Conservation (phyloP, 2,797 vertebrate genomes). For the Clarias laeviceps region DNA sequence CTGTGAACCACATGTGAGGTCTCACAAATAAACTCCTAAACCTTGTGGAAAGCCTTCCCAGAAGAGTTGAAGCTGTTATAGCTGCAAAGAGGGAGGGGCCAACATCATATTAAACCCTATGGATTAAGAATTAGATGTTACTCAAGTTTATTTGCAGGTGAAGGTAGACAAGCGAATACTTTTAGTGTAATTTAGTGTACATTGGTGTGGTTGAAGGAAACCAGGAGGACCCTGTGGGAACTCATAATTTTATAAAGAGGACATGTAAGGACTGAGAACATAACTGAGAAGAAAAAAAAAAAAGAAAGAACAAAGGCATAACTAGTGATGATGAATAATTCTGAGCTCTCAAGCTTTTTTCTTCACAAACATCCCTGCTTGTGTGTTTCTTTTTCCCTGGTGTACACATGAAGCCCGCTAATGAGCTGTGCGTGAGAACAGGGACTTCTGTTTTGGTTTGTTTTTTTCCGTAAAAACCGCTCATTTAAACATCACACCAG, state of each 20-base stretch:
- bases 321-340: background rate
- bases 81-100: too few relatives aligned
- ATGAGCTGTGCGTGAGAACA: background rate
- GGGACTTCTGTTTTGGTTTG: too few relatives aligned
- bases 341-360: background rate
- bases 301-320: background rate
- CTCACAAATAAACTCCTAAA: too few relatives aligned
- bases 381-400: too few relatives aligned
- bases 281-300: background rate
- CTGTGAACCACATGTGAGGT: too few relatives aligned
- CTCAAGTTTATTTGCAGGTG: too few relatives aligned
- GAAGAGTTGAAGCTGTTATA: too few relatives aligned
- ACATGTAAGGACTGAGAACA: background rate
- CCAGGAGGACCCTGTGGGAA: background rate
- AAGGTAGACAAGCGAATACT: too few relatives aligned
- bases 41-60: too few relatives aligned
- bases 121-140: too few relatives aligned
- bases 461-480: slow-evolving; percentile 16
- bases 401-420: background rate
- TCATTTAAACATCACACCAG: slow-evolving; percentile 9
- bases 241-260: background rate
- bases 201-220: background rate
- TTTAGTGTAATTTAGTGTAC: too few relatives aligned
- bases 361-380: background rate
- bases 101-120: too few relatives aligned